A percentile compares a stretch with the other conserved stretches of the same genome.
Conservation (phyloP, 2,113 vertebrate genomes). For the Pangasianodon gigas region DNA sequence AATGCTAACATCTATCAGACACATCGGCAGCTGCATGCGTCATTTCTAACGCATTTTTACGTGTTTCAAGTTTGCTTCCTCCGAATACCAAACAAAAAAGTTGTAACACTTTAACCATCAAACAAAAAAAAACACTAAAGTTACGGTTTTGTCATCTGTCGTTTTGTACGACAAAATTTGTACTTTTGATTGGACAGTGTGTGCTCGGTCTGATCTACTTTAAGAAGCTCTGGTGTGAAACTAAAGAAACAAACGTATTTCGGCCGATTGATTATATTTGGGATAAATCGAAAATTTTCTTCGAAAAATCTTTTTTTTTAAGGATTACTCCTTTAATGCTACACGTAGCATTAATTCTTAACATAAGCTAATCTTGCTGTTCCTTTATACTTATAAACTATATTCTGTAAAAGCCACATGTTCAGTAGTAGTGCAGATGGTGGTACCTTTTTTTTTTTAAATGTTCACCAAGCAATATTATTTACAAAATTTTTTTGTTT, state of each 20-base stretch:
- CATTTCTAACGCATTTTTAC: not conserved
- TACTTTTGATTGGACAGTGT: not conserved
- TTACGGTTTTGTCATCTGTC: not conserved
- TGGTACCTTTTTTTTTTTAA: not conserved
- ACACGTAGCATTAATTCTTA: not conserved
- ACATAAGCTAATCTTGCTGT: slow-evolving; percentile 2
- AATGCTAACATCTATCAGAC: not conserved
- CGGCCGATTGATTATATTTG: not conserved
- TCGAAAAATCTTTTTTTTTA: not conserved
- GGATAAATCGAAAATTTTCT: not conserved
- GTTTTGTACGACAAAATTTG: not conserved
- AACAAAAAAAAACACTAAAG: not conserved
- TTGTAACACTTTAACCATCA: not conserved
- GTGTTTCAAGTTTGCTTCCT: too few relatives aligned
- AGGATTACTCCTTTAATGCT: not conserved
- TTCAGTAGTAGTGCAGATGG: not conserved
- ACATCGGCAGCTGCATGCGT: not conserved
- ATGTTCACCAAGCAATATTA: slow-evolving; percentile 17
- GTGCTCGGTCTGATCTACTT: not conserved
- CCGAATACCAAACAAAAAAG: not conserved
- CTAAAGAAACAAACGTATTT: not conserved
- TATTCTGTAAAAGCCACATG: slow-evolving; percentile 31
- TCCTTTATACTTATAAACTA: not conserved
- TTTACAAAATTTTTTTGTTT: not conserved
- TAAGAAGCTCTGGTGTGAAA: not conserved